Evolutionary conservation across 2,888 invertebrate genomes (phyloP).

Genomic region (Epinotia nisella): DNA sequence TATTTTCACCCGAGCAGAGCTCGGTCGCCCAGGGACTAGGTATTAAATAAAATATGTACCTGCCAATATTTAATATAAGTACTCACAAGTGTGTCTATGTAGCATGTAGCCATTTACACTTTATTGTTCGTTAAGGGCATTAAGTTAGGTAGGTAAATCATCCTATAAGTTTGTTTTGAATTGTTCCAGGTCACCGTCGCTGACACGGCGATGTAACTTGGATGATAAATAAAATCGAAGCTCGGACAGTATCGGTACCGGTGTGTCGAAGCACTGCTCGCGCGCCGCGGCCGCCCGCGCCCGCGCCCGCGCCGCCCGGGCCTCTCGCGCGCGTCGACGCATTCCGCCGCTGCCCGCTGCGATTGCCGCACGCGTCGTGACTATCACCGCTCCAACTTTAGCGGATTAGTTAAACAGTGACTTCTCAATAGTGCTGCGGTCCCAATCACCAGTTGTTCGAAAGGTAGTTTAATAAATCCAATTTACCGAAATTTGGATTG

Average conservation of each 20-base stretch:
- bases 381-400: slow-evolving; percentile 47
- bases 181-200: slow-evolving; percentile 51
- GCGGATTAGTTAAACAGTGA: slow-evolving; percentile 54
- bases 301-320: slow-evolving; percentile 55
- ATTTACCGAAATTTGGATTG: slow-evolving; percentile 54
- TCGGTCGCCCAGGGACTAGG: no score
- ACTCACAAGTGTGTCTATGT: no score
- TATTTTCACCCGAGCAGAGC: no score
- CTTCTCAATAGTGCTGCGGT: slow-evolving; percentile 52
- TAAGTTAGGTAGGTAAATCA: no score
- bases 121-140: no score
- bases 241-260: slow-evolving; percentile 47
- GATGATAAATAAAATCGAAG: slow-evolving; percentile 62
- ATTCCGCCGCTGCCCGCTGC: slow-evolving; percentile 67
- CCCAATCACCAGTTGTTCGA: slow-evolving; percentile 53
- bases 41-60: no score
- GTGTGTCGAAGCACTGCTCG: slow-evolving; percentile 51
- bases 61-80: no score
- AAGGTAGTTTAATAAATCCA: slow-evolving; percentile 53
- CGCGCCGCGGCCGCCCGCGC: slow-evolving; percentile 45
- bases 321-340: slow-evolving; percentile 51
- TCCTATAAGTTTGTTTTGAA: slow-evolving; percentile 39
- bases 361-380: slow-evolving; percentile 60
- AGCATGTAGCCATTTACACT: no score
- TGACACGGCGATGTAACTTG: slow-evolving; percentile 31